These are phyloP conservation scores for Charadrius vociferus DNA, from an alignment of 2,113 vertebrate genomes.

Conservation along the genomic window DNA sequence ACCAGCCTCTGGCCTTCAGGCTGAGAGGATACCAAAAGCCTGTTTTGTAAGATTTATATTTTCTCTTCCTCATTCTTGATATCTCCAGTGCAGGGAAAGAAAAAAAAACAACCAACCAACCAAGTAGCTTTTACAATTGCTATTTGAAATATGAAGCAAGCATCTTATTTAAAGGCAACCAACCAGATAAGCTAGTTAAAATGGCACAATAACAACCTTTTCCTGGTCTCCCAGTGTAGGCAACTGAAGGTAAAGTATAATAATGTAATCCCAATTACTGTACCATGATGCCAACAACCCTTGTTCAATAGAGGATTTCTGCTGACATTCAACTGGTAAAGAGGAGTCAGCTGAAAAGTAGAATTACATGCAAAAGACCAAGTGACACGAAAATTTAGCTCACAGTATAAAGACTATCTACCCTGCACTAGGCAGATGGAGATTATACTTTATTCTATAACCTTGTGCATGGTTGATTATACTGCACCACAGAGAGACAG, in stretches of 20 bases:
- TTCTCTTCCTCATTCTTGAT: neutral
- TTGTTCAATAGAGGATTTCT: neutral
- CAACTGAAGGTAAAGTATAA: neutral
- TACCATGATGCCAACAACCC: neutral
- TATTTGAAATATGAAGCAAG: neutral
- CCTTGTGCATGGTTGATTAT: slow-evolving; percentile 12
- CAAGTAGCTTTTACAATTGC: neutral
- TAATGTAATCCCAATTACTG: neutral
- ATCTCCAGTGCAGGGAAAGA: neutral
- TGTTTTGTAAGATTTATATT: neutral
- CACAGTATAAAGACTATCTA: neutral
- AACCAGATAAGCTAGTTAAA: neutral
- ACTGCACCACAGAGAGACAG: neutral
- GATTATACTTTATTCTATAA: slow-evolving; percentile 16
- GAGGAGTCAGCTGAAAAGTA: neutral
- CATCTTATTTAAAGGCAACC: neutral
- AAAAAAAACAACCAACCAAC: neutral
- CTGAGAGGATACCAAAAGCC: neutral
- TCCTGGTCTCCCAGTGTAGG: neutral
- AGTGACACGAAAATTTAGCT: neutral
- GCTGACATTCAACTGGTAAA: neutral
- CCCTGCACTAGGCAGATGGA: neutral
- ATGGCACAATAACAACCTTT: neutral
- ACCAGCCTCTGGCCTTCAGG: neutral
- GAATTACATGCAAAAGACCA: neutral